Percentiles rank a stretch among this genome's conserved stretches.
These are phyloP conservation scores for Xylota segnis DNA, from an alignment of 2,888 invertebrate genomes.

Conservation along the genomic window DNA sequence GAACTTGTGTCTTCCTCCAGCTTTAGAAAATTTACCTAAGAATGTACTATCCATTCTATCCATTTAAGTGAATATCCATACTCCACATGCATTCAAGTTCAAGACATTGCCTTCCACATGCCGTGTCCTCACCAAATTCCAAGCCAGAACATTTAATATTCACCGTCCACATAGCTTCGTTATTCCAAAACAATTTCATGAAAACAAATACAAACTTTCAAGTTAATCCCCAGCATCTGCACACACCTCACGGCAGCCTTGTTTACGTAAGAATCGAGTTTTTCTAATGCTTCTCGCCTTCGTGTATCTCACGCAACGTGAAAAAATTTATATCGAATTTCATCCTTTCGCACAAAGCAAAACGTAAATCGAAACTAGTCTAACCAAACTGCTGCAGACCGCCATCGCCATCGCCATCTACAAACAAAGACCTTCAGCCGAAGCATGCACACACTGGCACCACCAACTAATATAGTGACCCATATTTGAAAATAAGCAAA, in stretches of 20 bases:
- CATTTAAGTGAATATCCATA: too few relatives aligned
- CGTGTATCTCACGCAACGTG: slow-evolving; percentile 49
- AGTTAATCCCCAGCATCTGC: neutral
- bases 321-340: slow-evolving; percentile 62
- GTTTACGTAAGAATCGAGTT: slow-evolving; percentile 34
- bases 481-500: slow-evolving; percentile 57
- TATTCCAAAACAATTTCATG: too few relatives aligned
- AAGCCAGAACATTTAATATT: too few relatives aligned
- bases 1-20: too few relatives aligned
- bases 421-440: slow-evolving; percentile 58
- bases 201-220: too few relatives aligned
- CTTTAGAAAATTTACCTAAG: too few relatives aligned
- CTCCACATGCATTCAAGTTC: too few relatives aligned
- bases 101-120: too few relatives aligned
- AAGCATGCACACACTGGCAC: slow-evolving; percentile 7
- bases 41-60: too few relatives aligned
- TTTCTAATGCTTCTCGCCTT: slow-evolving; percentile 58
- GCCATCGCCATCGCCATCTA: slow-evolving; percentile 45
- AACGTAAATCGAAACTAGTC: slow-evolving; percentile 53
- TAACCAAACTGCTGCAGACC: slow-evolving; percentile 60
- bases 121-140: too few relatives aligned
- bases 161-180: too few relatives aligned
- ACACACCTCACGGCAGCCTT: neutral
- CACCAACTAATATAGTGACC: slow-evolving; percentile 59
- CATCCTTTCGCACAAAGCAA: slow-evolving; percentile 52